Conservation (phyloP, 2,113 vertebrate species). For the Bubo scandiacus region DNA sequence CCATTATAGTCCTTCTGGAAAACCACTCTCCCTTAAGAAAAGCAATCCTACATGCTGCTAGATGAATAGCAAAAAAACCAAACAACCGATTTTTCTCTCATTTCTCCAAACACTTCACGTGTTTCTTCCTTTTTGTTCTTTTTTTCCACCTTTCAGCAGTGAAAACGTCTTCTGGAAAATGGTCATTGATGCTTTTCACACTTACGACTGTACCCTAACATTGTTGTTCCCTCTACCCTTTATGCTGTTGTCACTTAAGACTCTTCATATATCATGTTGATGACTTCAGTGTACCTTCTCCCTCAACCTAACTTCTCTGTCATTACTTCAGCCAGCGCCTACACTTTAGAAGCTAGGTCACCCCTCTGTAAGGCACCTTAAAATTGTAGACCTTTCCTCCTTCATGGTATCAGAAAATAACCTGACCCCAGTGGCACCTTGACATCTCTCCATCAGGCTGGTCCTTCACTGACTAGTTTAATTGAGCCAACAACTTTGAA, state of each 20-base stretch:
- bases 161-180: not conserved
- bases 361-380: not conserved
- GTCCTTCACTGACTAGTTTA: not conserved
- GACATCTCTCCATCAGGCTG: not conserved
- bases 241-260: not conserved
- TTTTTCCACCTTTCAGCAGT: not conserved
- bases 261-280: not conserved
- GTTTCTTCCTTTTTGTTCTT: not conserved
- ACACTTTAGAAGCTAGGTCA: not conserved
- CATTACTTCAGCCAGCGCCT: not conserved
- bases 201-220: fast-evolving
- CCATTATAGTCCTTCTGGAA: not conserved
- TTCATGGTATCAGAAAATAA: not conserved
- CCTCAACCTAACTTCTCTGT: not conserved
- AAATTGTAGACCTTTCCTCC: not conserved
- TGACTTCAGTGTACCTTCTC: not conserved
- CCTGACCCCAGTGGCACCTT: not conserved
- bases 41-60: not conserved
- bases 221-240: not conserved
- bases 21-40: not conserved
- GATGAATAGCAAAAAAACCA: not conserved
- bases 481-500: not conserved
- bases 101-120: not conserved
- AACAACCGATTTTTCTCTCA: not conserved
- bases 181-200: not conserved